Percentiles rank a stretch among this genome's conserved stretches.
Evolutionary conservation across 1,140 invertebrate genomes (phyloP).

Genomic region (Anoplophora glabripennis): DNA sequence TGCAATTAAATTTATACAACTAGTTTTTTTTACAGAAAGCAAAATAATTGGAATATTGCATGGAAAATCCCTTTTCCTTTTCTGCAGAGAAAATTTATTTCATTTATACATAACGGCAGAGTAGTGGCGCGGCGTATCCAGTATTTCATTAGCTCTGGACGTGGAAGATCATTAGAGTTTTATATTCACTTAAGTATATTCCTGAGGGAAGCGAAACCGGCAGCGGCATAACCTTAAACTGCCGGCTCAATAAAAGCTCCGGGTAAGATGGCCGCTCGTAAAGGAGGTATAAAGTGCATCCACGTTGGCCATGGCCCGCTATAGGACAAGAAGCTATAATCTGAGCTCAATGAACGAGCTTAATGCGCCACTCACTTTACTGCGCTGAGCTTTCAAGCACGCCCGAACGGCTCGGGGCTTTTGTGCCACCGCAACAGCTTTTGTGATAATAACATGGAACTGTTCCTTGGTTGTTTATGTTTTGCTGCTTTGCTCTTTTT

Average conservation of each 20-base stretch:
- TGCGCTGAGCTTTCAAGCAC: conserved; percentile 41
- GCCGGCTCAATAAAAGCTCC: conserved; percentile 34
- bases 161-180: conserved; percentile 8
- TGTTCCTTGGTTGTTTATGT: conserved; percentile 35
- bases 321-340: conserved; percentile 43
- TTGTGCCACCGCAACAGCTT: conserved; percentile 39
- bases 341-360: conserved; percentile 43
- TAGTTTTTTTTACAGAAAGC: too few relatives aligned
- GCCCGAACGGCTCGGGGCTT: conserved; percentile 30
- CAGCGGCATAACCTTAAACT: conserved; percentile 22
- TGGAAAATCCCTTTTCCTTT: too few relatives aligned
- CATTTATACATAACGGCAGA: too few relatives aligned
- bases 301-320: conserved; percentile 30
- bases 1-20: too few relatives aligned
- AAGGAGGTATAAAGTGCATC: conserved; percentile 43
- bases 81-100: too few relatives aligned
- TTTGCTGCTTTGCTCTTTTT: conserved; percentile 28
- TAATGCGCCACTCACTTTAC: conserved; percentile 40
- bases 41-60: too few relatives aligned
- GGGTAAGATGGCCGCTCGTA: conserved; percentile 43
- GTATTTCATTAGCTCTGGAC: background rate
- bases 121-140: background rate
- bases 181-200: conserved; percentile 22
- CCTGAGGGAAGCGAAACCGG: conserved; percentile 9
- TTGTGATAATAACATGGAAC: conserved; percentile 40